A percentile compares a stretch with the other conserved stretches of the same genome.
phyloP scores from a whole-genome alignment of 1,140 invertebrate species.

The Alviniconcha marisindica region DNA sequence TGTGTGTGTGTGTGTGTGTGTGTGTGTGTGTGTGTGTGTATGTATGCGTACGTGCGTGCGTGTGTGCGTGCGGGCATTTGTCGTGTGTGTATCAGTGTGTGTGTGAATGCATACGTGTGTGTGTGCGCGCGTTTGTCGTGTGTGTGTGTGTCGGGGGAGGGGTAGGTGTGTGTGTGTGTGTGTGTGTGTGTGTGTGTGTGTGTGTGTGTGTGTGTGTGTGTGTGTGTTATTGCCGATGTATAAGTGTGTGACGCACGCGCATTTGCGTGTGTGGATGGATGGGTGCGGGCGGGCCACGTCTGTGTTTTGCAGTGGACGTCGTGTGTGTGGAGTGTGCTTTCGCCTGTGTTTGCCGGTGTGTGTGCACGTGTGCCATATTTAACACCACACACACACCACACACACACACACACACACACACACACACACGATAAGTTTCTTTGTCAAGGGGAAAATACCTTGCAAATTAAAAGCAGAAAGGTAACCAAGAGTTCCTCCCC shows the following conservation, averaged over 20 bases:
- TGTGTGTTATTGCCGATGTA: background rate
- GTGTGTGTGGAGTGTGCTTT: too few relatives aligned
- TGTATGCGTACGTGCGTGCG: background rate
- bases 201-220: constrained; percentile 22
- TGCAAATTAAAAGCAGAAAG: too few relatives aligned
- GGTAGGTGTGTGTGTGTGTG: constrained; percentile 17
- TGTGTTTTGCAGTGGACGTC: too few relatives aligned
- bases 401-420: too few relatives aligned
- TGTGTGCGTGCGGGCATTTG: background rate
- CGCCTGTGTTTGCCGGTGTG: too few relatives aligned
- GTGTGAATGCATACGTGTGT: background rate
- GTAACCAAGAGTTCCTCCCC: too few relatives aligned
- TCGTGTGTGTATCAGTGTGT: constrained; percentile 2
- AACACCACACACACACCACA: too few relatives aligned
- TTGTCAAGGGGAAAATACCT: too few relatives aligned
- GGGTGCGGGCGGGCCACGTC: too few relatives aligned
- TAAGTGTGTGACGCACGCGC: background rate
- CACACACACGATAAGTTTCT: too few relatives aligned
- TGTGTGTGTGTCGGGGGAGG: too few relatives aligned
- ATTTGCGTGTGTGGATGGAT: background rate
- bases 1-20: background rate
- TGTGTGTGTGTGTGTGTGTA: background rate
- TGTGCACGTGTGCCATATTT: too few relatives aligned
- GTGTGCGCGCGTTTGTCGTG: constrained; percentile 7
- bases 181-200: constrained; percentile 18